A percentile compares a stretch with the other conserved stretches of the same genome.
Evolutionary conservation across 2,888 invertebrate species (phyloP).

Genomic region (Lochmaea crataegi): DNA sequence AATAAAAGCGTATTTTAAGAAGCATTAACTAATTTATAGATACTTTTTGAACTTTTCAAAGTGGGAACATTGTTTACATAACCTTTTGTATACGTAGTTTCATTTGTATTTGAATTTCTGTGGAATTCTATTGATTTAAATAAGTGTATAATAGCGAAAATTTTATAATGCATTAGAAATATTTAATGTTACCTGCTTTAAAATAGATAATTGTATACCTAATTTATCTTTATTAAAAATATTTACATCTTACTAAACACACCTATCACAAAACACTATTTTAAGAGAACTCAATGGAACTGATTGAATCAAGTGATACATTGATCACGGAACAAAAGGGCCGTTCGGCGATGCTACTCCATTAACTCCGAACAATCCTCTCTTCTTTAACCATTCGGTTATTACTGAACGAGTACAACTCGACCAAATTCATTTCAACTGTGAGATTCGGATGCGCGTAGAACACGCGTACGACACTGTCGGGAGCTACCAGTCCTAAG

Average conservation of each 20-base stretch:
- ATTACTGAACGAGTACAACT: no score
- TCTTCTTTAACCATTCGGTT: no score
- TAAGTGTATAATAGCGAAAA: neutral
- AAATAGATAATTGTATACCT: neutral
- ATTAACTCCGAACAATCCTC: no score
- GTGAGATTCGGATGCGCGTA: no score
- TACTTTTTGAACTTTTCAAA: constrained; percentile 6
- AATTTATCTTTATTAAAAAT: constrained; percentile 14
- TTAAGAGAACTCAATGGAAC: neutral
- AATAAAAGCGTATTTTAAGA: neutral
- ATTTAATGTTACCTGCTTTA: constrained; percentile 1
- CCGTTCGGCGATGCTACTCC: no score
- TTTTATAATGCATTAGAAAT: neutral
- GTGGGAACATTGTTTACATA: constrained; percentile 15
- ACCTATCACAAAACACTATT: constrained; percentile 4
- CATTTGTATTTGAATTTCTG: constrained; percentile 2
- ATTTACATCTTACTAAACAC: constrained; percentile 11
- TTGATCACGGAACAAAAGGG: no score
- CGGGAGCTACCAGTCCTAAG: no score
- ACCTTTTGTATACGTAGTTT: constrained; percentile 12
- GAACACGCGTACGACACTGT: no score
- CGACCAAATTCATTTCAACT: no score
- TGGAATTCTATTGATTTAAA: neutral
- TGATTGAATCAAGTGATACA: no score
- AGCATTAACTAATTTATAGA: neutral